Conservation (phyloP, 35 echinoderm and acorn worm genomes). For the Hemicentrotus pulcherrimus region DNA sequence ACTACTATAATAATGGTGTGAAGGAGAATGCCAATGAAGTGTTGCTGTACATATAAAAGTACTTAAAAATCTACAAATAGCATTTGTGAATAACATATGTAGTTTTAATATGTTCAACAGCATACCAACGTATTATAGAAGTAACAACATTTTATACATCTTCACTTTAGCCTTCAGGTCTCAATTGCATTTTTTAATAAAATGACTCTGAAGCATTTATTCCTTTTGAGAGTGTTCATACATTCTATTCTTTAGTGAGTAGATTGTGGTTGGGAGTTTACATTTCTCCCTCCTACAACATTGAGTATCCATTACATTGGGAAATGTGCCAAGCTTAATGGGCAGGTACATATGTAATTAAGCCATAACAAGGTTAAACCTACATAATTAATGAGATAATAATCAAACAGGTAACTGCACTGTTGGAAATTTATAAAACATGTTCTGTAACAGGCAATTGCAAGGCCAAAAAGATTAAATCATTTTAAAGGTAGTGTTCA, state of each 20-base stretch:
- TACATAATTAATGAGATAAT: neutral
- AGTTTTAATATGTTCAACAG: too few relatives aligned
- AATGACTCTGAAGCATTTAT: neutral
- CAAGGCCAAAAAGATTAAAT: neutral
- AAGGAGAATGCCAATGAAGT: too few relatives aligned
- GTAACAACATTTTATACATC: neutral
- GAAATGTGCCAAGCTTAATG: neutral
- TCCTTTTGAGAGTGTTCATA: neutral
- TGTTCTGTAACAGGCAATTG: neutral
- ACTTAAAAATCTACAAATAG: too few relatives aligned
- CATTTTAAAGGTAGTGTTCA: too few relatives aligned
- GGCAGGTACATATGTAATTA: neutral
- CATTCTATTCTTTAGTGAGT: neutral
- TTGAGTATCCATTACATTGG: neutral
- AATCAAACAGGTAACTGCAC: neutral
- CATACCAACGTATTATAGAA: too few relatives aligned
- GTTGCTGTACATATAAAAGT: too few relatives aligned
- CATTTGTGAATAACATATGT: too few relatives aligned
- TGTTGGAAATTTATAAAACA: neutral
- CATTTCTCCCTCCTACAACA: neutral
- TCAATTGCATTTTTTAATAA: neutral
- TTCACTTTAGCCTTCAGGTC: neutral
- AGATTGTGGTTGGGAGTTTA: neutral
- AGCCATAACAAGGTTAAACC: neutral
- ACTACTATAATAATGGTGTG: too few relatives aligned